Evolutionary conservation across 1,140 invertebrate genomes (phyloP).

Genomic region (Scaptomyza hsui): DNA sequence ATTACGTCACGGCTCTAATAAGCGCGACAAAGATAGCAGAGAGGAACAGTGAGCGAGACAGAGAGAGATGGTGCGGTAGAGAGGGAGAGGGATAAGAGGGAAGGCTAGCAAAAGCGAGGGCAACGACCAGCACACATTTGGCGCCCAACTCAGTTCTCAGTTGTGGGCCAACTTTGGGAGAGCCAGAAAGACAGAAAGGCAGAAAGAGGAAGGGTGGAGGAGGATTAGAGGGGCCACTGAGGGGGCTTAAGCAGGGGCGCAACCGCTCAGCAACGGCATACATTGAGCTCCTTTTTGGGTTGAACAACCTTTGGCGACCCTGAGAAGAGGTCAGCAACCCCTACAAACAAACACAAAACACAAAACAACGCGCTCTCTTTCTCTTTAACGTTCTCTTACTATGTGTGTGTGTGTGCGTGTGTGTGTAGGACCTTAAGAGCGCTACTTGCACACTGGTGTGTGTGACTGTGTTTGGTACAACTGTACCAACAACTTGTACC

Average conservation of each 20-base stretch:
- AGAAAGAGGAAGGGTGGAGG: constrained; percentile 12
- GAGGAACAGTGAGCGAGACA: not conserved
- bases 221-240: constrained; percentile 3
- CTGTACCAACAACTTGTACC: not conserved
- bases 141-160: constrained; percentile 31
- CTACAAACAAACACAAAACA: constrained; percentile 51
- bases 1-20: constrained; percentile 54
- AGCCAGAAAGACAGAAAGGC: not conserved
- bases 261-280: constrained; percentile 37
- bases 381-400: constrained; percentile 3
- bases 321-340: constrained; percentile 84
- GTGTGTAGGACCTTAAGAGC: constrained; percentile 37
- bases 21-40: constrained; percentile 3
- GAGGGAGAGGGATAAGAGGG: not conserved
- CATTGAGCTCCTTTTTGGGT: constrained; percentile 51
- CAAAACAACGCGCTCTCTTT: constrained; percentile 20
- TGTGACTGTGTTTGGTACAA: not conserved
- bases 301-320: constrained; percentile 83
- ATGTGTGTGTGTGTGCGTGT: constrained; percentile 14
- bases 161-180: not conserved
- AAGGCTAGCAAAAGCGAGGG: constrained; percentile 39
- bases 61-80: no score
- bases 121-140: constrained; percentile 83
- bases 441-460: not conserved
- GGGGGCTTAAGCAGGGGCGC: constrained; percentile 5